Base-by-base conservation (phyloP, 2,113 vertebrate species). In the Etia nguti region DNA sequence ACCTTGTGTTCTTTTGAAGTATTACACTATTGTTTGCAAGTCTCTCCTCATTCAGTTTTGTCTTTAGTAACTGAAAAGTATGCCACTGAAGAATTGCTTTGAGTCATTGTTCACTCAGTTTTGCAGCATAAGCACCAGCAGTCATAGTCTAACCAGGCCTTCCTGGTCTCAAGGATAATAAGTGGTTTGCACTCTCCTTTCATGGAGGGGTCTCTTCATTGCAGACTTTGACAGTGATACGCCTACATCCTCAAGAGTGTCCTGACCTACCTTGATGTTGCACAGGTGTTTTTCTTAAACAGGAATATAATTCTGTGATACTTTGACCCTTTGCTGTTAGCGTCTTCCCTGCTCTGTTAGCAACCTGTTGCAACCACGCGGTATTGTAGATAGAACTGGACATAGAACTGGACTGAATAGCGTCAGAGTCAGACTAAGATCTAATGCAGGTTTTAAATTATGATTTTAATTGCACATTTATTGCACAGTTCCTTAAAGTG, bases 1-100 rank as follows among this genome's bases (percentile, higher is more conserved):
- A 15, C 68, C 93, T 92, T 6, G 65, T 89, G 92, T 8, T 20
- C 4, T 3, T 54, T 1, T 18, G 20, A 29, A 8, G 81, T 34
- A 73, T 81, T 59, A 18, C 92, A 54, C 36, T 20, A 6, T 65
- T 68, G 34, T 38, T 68, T 68, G 36, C 5, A 16, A 43, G 38
- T 16, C 43, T 43, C 41, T 43, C 41, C 9, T 2, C 43, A 46
- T 48, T 48, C 43, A 46, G 13, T 48, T 48, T 48, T 6, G 43
- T 48, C 38, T 46, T 73, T 46, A 73, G 38, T 46, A 18, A 3
- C 22, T 73, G 38, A 73, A 73, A 73, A 73, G 8, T 1, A 26
- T 70, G 36, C 1, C 0, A 2, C 20, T 65, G 34, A 70, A 43
- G 38, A 43, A 70, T 13, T 70, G 65, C 36, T 43, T 70, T 70